Evolutionary conservation across 2,797 vertebrate species (phyloP), one percentile per base, ranked within the genome.

Genomic region (Morus bassanus): DNA sequence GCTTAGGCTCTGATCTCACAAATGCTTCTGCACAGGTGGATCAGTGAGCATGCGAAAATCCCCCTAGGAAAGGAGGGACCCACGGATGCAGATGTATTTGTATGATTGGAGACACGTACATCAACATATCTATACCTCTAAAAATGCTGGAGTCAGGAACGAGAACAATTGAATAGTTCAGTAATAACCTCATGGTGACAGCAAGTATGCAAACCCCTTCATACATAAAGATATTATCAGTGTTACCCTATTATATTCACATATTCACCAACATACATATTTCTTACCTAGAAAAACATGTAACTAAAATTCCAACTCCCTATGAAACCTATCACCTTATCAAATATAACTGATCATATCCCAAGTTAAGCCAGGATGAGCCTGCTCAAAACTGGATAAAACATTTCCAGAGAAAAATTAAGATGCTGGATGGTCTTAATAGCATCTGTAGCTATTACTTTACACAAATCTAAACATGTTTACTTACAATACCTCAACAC

Each of bases 1-100:
- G 43, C 93, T 97, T 94, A 94, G 69, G 82, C 76, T 88, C 82
- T 95, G 85, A 93, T 89, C 78, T 88, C 89, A 68, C 75, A 87
- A 89, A 70, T 35, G 21, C 63, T 92, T 59, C 63, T 69, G 84
- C 67, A 75, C 59, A 89, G 84, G 86, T 94, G 46, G 85, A 81
- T 88, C 82, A 85, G 57, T 8, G 18, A 89, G 39, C 39, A 24
- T 59, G 45, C 0, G 0, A 60, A 41, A 19, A 25, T 16, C 33
- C 35, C 78, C 35, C 68, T 43, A 22, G 23, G 37, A 67, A 80
- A 91, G 12, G 15, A 28, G 11, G 27, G n/a, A 76, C 23, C 5
- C 70, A 67, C 7, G 35, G 35, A 37, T 4, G 6, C 24, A 93
- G 83, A 50, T 17, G 21, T 9, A 46, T 41, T 91, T 43, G 27